A percentile compares a stretch with the other conserved stretches of the same genome.
These are phyloP conservation scores for Acanthurus leucopareius DNA, from an alignment of 2,797 vertebrate genomes.

Conservation along the genomic window DNA sequence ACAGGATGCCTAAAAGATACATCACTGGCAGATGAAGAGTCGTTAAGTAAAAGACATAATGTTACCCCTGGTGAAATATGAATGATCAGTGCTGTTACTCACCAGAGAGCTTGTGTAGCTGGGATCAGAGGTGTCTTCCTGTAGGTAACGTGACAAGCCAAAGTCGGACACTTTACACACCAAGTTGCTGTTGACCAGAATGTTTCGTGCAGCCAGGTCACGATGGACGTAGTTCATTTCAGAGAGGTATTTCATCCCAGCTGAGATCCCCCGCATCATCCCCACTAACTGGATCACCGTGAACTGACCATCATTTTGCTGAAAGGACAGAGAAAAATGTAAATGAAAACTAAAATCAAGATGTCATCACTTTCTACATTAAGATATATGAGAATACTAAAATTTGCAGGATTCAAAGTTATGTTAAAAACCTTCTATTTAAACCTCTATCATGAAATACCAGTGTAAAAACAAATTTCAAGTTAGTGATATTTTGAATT, in stretches of 20 bases:
- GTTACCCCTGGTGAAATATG: neutral
- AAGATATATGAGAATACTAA: neutral
- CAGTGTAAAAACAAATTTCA: constrained; percentile 8
- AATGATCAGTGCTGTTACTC: constrained; percentile 63
- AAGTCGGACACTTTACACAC: constrained; percentile 99
- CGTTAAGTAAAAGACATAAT: neutral
- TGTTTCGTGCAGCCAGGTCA: constrained; percentile 97
- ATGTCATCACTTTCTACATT: constrained; percentile 7
- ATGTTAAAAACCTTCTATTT: constrained; percentile 11
- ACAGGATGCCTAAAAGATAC: constrained; percentile 4
- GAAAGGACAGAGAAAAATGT: constrained; percentile 26
- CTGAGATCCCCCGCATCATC: constrained; percentile 97
- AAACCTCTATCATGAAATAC: neutral
- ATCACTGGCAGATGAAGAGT: constrained; percentile 3
- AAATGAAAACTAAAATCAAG: constrained; percentile 37
- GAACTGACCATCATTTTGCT: constrained; percentile 99
- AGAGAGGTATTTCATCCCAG: constrained; percentile 97
- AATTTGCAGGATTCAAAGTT: neutral
- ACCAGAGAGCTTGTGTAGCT: constrained; percentile 99
- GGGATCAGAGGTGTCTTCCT: constrained; percentile 97
- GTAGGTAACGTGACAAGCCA: constrained; percentile 96
- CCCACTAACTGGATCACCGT: constrained; percentile 98
- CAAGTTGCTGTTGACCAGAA: constrained; percentile 98
- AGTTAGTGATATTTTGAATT: constrained; percentile 6
- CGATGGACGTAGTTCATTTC: constrained; percentile 99